Evolutionary conservation across 2,888 invertebrate species (phyloP).

Genomic region (Heterodera filipjevi): DNA sequence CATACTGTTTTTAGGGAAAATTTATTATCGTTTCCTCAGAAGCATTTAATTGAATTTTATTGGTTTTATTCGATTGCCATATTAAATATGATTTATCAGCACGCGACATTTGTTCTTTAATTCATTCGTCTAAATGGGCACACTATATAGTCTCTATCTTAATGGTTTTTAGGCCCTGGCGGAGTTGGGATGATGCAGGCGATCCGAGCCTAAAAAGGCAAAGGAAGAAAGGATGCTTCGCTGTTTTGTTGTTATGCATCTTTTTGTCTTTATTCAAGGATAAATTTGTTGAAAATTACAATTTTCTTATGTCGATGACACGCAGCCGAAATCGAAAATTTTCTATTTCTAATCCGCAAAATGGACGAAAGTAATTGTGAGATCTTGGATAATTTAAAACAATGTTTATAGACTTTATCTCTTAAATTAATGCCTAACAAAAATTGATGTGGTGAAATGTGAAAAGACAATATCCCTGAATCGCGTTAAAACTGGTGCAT

Average conservation of each 20-base stretch:
- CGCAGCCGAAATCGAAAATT: too few species aligned
- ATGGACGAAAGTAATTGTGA: too few species aligned
- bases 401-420: neutral
- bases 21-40: too few species aligned
- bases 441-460: too few species aligned
- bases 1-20: too few species aligned
- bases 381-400: neutral
- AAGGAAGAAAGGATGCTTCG: neutral
- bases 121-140: neutral
- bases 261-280: conserved; percentile 30
- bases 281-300: conserved; percentile 23
- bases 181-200: neutral
- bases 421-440: neutral
- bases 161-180: conserved; percentile 10
- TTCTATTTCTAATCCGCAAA: too few species aligned
- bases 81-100: too few species aligned
- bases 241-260: conserved; percentile 29
- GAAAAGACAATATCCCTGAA: neutral
- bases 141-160: too few species aligned
- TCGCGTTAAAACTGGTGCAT: neutral
- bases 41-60: too few species aligned
- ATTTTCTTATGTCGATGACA: conserved; percentile 12
- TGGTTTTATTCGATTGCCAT: too few species aligned
- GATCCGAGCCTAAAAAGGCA: neutral
- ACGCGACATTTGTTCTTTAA: too few species aligned